Evolutionary conservation across 2,888 invertebrate species (phyloP).

Genomic region (Nomada lathburiana): DNA sequence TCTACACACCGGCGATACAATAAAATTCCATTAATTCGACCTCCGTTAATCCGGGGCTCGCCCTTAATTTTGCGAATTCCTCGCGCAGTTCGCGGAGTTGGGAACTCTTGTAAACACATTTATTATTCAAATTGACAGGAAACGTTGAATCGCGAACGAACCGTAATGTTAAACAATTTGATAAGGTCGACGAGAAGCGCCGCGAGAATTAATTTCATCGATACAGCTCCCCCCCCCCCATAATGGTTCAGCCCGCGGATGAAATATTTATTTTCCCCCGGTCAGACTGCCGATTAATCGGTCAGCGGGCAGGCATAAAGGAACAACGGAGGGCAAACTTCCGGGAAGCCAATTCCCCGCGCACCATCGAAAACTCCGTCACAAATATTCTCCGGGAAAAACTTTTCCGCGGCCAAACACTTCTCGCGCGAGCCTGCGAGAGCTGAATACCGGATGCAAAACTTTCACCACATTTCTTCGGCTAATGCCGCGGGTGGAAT

Average conservation of each 20-base stretch:
- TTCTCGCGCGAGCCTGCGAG: constrained; percentile 36
- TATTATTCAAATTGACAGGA: too few species aligned
- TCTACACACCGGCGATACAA: constrained; percentile 28
- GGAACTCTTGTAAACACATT: too few species aligned
- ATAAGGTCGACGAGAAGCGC: too few species aligned
- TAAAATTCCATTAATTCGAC: constrained; percentile 52
- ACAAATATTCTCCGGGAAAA: constrained; percentile 51
- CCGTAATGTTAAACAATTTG: too few species aligned
- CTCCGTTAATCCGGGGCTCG: constrained; percentile 42
- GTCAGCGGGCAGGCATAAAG: constrained; percentile 8
- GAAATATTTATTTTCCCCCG: constrained; percentile 13
- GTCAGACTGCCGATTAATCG: constrained; percentile 41
- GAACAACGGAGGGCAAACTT: constrained; percentile 24
- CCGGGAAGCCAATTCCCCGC: constrained; percentile 42
- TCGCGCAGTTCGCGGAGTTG: constrained; percentile 3
- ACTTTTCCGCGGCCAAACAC: constrained; percentile 58
- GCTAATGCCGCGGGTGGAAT: constrained; percentile 62
- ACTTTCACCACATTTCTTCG: constrained; percentile 71
- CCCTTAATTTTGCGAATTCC: constrained; percentile 40
- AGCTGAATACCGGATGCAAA: constrained; percentile 68
- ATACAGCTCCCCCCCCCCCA: neutral
- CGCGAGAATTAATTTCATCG: neutral
- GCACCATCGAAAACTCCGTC: constrained; percentile 39
- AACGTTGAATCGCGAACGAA: too few species aligned
- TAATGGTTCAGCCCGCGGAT: too few species aligned